A percentile compares a stretch with the other conserved stretches of the same genome.
phyloP scores from a whole-genome alignment of 2,888 invertebrate genomes.

The Watsonalla cultraria region DNA sequence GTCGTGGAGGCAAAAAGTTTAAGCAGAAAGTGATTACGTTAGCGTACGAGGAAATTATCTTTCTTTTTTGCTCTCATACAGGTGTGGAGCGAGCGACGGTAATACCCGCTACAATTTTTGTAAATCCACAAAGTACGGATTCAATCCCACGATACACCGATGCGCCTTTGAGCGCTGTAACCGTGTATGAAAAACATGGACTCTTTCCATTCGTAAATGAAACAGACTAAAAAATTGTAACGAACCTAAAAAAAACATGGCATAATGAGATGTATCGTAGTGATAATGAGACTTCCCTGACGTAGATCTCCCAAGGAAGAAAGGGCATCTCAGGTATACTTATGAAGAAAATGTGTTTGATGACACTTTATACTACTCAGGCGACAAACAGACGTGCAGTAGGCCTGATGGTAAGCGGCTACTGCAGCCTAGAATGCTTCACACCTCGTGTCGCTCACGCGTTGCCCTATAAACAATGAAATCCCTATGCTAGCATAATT shows the following conservation, averaged over 20 bases:
- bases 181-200: conserved; percentile 30
- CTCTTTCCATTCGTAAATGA: conserved; percentile 27
- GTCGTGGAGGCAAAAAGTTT: conserved; percentile 2
- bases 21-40: conserved; percentile 3
- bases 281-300: too few species aligned
- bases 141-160: conserved; percentile 38
- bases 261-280: too few species aligned
- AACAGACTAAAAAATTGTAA: conserved; percentile 31
- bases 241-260: conserved; percentile 17
- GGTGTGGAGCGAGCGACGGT: conserved; percentile 20
- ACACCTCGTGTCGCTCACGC: too few species aligned
- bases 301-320: too few species aligned
- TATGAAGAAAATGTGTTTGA: too few species aligned
- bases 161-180: conserved; percentile 48
- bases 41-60: conserved; percentile 18
- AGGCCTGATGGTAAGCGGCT: too few species aligned
- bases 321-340: too few species aligned
- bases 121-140: conserved; percentile 54
- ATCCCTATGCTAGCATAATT: too few species aligned
- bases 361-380: too few species aligned
- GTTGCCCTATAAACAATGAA: too few species aligned
- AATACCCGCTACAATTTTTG: conserved; percentile 45
- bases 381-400: too few species aligned
- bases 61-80: conserved; percentile 23
- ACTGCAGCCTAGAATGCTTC: too few species aligned